phyloP scores from a whole-genome alignment of 2,113 vertebrate species.

The Xenus cinereus region DNA sequence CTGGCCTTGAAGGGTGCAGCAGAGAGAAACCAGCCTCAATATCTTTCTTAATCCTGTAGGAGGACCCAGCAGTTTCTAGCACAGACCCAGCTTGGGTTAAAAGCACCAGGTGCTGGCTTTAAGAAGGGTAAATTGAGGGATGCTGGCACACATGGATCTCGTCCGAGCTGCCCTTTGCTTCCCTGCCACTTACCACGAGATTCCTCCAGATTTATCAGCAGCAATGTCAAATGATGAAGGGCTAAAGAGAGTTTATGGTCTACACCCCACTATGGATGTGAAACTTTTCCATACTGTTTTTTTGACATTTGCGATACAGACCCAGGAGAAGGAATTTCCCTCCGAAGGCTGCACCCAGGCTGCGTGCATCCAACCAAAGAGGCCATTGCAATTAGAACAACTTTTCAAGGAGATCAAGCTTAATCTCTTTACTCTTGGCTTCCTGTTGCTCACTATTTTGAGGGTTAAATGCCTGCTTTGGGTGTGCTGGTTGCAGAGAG shows the following conservation, averaged over 20 bases:
- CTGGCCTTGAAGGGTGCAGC: not conserved
- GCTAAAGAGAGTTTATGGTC: not conserved
- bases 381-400: not conserved
- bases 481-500: not conserved
- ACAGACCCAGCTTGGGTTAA: not conserved
- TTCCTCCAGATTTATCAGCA: not conserved
- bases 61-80: not conserved
- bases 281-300: not conserved
- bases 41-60: not conserved
- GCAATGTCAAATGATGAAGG: not conserved
- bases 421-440: not conserved
- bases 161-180: not conserved
- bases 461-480: not conserved
- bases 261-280: accelerated
- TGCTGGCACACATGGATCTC: accelerated
- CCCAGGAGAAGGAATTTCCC: not conserved
- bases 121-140: not conserved
- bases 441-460: not conserved
- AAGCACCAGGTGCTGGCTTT: not conserved
- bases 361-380: not conserved
- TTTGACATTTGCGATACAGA: not conserved
- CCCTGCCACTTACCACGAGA: not conserved
- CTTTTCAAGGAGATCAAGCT: not conserved
- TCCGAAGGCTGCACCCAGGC: not conserved
- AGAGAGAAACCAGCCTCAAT: not conserved